Conservation (phyloP, 2,797 vertebrate species). For the Takifugu rubripes region DNA sequence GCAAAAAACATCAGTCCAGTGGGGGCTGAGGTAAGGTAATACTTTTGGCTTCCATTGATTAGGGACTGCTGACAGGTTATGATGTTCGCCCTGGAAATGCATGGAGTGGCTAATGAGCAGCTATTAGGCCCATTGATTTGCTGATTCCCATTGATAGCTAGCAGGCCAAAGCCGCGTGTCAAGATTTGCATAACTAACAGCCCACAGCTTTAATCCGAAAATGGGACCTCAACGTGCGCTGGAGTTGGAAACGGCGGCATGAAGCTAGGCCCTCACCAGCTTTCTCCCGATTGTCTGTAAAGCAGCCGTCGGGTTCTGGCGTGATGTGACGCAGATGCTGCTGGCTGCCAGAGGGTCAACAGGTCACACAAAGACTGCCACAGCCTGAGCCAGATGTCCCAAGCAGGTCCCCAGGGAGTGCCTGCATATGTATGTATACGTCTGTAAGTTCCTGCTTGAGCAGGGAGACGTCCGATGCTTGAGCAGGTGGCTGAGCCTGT, state of each 20-base stretch:
- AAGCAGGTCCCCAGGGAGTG: conserved; percentile 48
- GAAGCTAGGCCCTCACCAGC: too few species aligned
- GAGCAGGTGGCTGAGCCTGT: conserved; percentile 79
- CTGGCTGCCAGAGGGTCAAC: conserved; percentile 45
- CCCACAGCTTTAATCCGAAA: conserved; percentile 9
- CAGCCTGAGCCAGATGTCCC: conserved; percentile 72
- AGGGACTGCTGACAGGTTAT: conserved; percentile 76
- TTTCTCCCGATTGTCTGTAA: too few species aligned
- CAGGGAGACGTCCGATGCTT: conserved; percentile 56
- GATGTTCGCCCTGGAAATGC: conserved; percentile 83
- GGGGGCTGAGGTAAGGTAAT: conserved; percentile 74
- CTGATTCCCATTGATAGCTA: conserved; percentile 95
- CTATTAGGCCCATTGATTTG: conserved; percentile 94
- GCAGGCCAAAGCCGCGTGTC: conserved; percentile 86
- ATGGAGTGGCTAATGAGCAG: conserved; percentile 90
- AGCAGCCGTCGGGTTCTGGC: background rate
- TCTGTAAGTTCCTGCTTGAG: conserved; percentile 49
- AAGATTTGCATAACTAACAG: conserved; percentile 91
- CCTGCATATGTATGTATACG: conserved; percentile 40
- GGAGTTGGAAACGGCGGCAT: conserved; percentile 10
- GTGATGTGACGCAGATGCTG: conserved; percentile 29
- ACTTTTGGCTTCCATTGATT: conserved; percentile 87
- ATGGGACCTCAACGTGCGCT: conserved; percentile 78
- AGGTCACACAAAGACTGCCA: conserved; percentile 52
- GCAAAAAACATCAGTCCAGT: conserved; percentile 39